Evolutionary conservation across 35 echinoderm and acorn worm genomes (phyloP).

Genomic region (Apostichopus parvimensis): DNA sequence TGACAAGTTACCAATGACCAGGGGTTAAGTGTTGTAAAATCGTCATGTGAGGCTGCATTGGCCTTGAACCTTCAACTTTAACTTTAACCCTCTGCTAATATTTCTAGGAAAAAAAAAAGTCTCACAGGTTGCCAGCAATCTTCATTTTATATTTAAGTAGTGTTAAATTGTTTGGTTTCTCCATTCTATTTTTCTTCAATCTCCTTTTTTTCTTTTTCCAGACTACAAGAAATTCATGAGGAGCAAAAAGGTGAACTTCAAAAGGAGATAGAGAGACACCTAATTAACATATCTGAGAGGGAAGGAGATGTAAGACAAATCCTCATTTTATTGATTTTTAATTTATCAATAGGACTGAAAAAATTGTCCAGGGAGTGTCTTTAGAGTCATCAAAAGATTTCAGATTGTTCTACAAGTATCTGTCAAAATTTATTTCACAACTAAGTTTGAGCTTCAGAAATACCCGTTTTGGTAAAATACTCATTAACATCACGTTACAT

Average conservation of each 20-base stretch:
- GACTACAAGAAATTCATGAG: constrained; percentile 62
- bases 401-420: background rate
- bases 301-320: constrained; percentile 68
- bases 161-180: no score
- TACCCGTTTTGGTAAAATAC: no score
- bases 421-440: background rate
- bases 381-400: no score
- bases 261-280: constrained; percentile 64
- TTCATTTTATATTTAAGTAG: background rate
- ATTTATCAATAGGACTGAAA: background rate
- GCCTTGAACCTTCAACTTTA: no score
- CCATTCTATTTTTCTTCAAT: background rate
- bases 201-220: constrained; percentile 22
- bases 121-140: background rate
- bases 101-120: background rate
- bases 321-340: background rate
- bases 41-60: no score
- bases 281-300: constrained; percentile 58
- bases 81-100: background rate
- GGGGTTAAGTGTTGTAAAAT: no score
- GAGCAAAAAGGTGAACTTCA: constrained; percentile 47
- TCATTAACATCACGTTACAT: no score
- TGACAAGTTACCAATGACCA: no score
- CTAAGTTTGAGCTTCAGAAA: no score
- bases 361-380: background rate